Percentiles rank a stretch among this genome's conserved stretches.
phyloP scores from a whole-genome alignment of 2,797 vertebrate genomes.

The Pangasius krempfi region DNA sequence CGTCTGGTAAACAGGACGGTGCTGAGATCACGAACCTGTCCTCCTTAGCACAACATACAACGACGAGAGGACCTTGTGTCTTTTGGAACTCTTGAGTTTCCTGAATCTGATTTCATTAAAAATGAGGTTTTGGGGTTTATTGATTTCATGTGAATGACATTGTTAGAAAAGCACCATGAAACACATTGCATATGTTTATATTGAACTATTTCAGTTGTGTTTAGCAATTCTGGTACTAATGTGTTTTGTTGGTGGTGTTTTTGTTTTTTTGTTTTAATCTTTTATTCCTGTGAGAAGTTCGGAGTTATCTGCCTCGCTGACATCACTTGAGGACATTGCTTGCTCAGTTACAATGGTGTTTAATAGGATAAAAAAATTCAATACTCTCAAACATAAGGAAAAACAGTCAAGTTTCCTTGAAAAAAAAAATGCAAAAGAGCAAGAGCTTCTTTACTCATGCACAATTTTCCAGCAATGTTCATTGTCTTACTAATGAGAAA shows the following conservation, averaged over 20 bases:
- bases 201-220: neutral
- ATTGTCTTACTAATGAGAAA: neutral
- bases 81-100: slow-evolving; percentile 1
- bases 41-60: slow-evolving; percentile 16
- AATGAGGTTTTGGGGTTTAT: neutral
- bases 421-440: neutral
- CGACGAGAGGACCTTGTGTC: slow-evolving; percentile 6
- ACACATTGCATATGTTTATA: neutral
- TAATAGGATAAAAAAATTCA: neutral
- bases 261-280: neutral
- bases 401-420: neutral
- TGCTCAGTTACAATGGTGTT: neutral
- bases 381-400: neutral
- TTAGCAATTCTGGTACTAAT: neutral
- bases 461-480: neutral
- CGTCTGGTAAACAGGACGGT: slow-evolving; percentile 69
- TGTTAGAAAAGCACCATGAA: neutral
- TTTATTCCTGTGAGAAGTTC: neutral
- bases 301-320: neutral
- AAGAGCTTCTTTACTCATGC: neutral
- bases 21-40: slow-evolving; percentile 59
- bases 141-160: neutral
- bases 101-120: neutral
- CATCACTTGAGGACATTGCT: neutral
- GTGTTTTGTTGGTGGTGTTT: neutral